These are phyloP conservation scores for Laticauda laticaudata DNA, from an alignment of 2,113 vertebrate species.

Conservation along the genomic window DNA sequence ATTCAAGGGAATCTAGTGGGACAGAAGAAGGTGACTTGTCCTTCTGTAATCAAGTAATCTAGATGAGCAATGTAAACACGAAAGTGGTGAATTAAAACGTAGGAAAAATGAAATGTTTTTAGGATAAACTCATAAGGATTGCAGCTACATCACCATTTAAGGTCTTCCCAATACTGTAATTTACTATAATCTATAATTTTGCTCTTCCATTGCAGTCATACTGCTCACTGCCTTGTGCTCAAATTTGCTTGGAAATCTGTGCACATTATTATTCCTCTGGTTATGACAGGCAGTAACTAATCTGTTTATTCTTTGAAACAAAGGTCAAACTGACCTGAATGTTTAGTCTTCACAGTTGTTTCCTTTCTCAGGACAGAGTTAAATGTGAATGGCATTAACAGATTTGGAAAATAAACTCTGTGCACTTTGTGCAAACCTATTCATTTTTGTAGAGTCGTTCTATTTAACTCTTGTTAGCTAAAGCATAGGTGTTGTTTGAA, in stretches of 20 bases:
- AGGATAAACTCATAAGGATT: neutral
- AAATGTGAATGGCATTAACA: neutral
- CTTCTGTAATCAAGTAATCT: neutral
- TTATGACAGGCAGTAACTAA: neutral
- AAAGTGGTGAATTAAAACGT: neutral
- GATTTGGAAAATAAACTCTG: neutral
- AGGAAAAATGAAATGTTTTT: neutral
- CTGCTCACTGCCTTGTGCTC: neutral
- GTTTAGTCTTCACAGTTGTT: neutral
- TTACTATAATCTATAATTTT: neutral
- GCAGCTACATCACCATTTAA: neutral
- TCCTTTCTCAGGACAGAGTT: neutral
- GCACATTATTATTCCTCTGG: neutral
- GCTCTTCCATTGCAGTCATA: neutral
- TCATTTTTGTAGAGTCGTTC: neutral
- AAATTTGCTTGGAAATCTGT: neutral
- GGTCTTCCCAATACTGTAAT: neutral
- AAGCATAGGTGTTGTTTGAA: too few relatives aligned
- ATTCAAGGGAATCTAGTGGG: neutral
- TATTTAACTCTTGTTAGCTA: too few relatives aligned
- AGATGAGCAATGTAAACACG: neutral
- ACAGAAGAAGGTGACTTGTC: neutral
- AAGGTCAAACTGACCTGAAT: neutral
- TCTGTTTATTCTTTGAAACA: neutral
- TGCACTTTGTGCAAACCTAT: neutral